phyloP scores from a whole-genome alignment of 2,888 invertebrate species.

The Choreutis nemorana region DNA sequence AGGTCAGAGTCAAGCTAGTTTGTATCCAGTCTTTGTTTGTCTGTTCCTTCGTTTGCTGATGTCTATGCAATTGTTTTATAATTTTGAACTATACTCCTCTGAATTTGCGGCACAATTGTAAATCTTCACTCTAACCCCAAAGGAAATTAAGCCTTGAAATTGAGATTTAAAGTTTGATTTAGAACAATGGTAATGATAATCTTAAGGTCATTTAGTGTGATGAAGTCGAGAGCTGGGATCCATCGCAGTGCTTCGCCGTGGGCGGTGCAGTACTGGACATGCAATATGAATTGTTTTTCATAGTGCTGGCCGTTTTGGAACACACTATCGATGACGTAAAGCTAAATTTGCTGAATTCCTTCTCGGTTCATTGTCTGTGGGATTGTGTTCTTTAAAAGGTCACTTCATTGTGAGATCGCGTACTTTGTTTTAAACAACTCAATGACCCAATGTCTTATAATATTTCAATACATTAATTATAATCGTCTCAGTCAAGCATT shows the following conservation, averaged over 20 bases:
- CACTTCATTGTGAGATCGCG: too few relatives aligned
- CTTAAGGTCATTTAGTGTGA: conserved; percentile 11
- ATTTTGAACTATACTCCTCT: conserved; percentile 33
- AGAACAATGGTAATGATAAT: conserved; percentile 1
- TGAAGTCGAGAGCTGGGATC: conserved; percentile 22
- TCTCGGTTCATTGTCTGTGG: too few relatives aligned
- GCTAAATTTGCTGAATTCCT: too few relatives aligned
- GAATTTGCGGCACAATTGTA: too few relatives aligned
- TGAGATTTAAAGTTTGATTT: conserved; percentile 10
- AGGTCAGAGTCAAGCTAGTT: conserved; percentile 28
- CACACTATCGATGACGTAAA: too few relatives aligned
- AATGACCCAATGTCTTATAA: too few relatives aligned
- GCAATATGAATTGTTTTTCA: conserved; percentile 58
- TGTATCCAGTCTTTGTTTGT: conserved; percentile 33
- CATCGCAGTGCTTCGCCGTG: conserved; percentile 39
- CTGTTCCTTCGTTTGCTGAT: conserved; percentile 29
- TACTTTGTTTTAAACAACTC: too few relatives aligned
- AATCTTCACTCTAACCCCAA: too few relatives aligned
- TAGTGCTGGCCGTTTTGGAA: too few relatives aligned
- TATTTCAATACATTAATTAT: too few relatives aligned
- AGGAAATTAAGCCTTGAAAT: background rate
- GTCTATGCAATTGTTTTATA: conserved; percentile 56
- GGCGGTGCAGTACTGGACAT: conserved; percentile 53
- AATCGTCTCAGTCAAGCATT: too few relatives aligned
- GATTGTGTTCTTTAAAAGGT: too few relatives aligned